phyloP scores from a whole-genome alignment of 2,113 vertebrate genomes.

The Ophthalmolycus amberensis region DNA sequence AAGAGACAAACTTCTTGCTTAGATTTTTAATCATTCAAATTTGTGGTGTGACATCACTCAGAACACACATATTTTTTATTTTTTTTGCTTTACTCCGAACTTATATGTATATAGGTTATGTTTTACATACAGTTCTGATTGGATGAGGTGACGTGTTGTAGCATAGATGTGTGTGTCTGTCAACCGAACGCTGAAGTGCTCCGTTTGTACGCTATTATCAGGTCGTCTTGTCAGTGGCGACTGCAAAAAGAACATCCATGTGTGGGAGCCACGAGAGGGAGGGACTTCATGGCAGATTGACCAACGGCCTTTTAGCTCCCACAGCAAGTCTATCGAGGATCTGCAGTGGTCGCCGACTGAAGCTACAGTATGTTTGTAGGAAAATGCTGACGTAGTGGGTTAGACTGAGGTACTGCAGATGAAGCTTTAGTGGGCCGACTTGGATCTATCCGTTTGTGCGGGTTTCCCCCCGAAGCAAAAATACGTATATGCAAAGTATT shows the following conservation, averaged over 20 bases:
- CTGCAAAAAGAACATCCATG: constrained; percentile 92
- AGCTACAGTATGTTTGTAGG: constrained; percentile 85
- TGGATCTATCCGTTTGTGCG: background rate
- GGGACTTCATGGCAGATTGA: constrained; percentile 90
- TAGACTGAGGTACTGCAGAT: background rate
- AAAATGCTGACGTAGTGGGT: background rate
- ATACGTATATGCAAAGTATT: background rate
- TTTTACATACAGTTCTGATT: background rate
- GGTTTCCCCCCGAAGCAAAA: background rate
- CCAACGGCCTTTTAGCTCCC: constrained; percentile 90
- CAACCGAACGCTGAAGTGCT: background rate
- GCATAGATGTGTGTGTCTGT: background rate
- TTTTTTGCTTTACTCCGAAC: background rate
- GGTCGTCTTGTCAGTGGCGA: constrained; percentile 90
- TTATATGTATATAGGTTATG: background rate
- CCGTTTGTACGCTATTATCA: constrained; percentile 53
- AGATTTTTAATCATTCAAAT: background rate
- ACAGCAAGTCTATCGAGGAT: constrained; percentile 91
- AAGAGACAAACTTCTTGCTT: background rate
- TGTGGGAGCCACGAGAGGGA: constrained; percentile 89
- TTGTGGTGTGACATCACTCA: background rate
- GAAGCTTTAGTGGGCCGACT: background rate
- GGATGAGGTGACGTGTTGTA: background rate
- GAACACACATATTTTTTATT: background rate
- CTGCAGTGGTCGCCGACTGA: constrained; percentile 94